Evolutionary conservation across 2,888 invertebrate species (phyloP).

Genomic region (Mythimna pallens): DNA sequence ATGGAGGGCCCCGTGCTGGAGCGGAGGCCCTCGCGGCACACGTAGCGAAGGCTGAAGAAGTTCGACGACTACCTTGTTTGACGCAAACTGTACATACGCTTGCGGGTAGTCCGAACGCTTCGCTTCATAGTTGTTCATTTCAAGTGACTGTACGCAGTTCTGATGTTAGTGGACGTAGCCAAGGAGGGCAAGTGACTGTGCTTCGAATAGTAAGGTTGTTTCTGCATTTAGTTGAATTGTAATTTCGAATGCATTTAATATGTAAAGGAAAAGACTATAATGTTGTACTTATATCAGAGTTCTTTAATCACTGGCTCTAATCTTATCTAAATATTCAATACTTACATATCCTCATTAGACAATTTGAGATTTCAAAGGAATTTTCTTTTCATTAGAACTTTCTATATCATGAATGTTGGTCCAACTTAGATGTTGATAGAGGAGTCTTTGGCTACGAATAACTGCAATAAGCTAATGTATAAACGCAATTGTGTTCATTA

Average conservation of each 20-base stretch:
- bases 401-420: conserved; percentile 38
- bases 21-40: conserved; percentile 78
- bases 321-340: conserved; percentile 30
- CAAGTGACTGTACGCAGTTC: conserved; percentile 56
- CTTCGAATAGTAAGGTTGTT: conserved; percentile 18
- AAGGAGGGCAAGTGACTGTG: conserved; percentile 41
- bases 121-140: conserved; percentile 60
- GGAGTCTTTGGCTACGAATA: conserved; percentile 58
- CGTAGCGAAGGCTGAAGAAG: conserved; percentile 89
- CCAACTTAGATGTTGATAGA: conserved; percentile 54
- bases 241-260: conserved; percentile 37
- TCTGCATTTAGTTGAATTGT: conserved; percentile 47
- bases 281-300: conserved; percentile 25
- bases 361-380: conserved; percentile 20
- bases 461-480: conserved; percentile 77
- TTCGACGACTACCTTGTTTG: conserved; percentile 89
- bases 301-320: conserved; percentile 29
- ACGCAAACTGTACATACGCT: conserved; percentile 70
- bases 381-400: conserved; percentile 26
- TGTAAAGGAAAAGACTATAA: conserved; percentile 37
- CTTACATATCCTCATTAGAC: conserved; percentile 39
- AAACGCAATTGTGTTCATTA: conserved; percentile 85
- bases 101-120: conserved; percentile 78
- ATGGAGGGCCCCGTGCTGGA: conserved; percentile 88
- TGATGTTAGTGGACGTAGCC: conserved; percentile 53